Conservation (phyloP, 2,888 invertebrate species). For the Hylaea fasciaria region DNA sequence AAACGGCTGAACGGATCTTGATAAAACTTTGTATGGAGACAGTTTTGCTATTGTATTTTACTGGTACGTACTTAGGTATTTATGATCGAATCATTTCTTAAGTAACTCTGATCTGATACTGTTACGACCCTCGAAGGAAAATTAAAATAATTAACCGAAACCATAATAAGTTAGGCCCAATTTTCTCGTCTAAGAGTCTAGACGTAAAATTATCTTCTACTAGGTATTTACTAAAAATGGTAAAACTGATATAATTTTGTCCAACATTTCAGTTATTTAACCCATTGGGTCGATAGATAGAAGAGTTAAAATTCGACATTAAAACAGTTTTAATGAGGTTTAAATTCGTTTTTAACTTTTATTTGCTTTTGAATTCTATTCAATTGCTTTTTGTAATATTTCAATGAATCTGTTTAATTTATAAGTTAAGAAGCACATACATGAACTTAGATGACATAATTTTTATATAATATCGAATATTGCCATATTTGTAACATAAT, state of each 20-base stretch:
- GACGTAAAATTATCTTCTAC: constrained; percentile 38
- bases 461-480: too few species aligned
- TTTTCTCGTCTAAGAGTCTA: constrained; percentile 11
- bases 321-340: background rate
- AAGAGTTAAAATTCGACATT: background rate
- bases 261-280: background rate
- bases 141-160: constrained; percentile 4
- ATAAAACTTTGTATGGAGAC: too few species aligned
- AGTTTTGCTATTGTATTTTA: too few species aligned
- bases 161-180: constrained; percentile 6
- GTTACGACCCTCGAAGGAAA: background rate
- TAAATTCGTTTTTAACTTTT: background rate
- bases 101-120: background rate
- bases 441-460: too few species aligned
- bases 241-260: background rate
- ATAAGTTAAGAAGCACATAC: too few species aligned
- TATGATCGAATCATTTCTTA: too few species aligned
- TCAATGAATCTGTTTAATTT: too few species aligned
- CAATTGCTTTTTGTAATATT: background rate
- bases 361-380: background rate
- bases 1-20: too few species aligned
- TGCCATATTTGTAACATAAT: too few species aligned
- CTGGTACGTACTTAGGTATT: too few species aligned
- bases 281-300: background rate
- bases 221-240: background rate